phyloP scores from a whole-genome alignment of 2,113 vertebrate species.

The Columba janthina region DNA sequence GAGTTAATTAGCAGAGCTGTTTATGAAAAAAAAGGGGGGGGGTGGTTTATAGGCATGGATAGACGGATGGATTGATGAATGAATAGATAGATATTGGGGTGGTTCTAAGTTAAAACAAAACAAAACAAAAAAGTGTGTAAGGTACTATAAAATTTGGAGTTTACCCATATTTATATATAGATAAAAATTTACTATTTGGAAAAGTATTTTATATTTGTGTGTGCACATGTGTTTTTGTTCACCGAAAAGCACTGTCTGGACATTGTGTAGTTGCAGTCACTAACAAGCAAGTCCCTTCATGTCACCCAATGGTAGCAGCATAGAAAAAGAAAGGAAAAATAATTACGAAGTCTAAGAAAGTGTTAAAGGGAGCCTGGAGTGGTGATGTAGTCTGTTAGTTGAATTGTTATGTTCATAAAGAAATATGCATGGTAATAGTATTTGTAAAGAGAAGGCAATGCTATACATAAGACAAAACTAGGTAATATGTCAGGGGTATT shows the following conservation, averaged over 20 bases:
- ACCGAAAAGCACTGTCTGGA: neutral
- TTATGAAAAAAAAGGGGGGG: slow-evolving; percentile 44
- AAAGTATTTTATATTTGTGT: neutral
- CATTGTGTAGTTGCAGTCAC: neutral
- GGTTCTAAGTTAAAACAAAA: neutral
- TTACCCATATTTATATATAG: neutral
- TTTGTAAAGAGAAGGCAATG: neutral
- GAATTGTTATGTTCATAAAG: neutral
- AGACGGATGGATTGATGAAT: neutral
- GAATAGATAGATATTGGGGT: neutral
- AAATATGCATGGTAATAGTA: neutral
- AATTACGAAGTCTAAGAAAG: neutral
- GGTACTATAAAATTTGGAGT: neutral
- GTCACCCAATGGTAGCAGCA: neutral
- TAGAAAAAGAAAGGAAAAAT: neutral
- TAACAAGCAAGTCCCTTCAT: neutral
- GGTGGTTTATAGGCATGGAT: neutral
- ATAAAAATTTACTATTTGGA: neutral
- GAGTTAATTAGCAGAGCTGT: slow-evolving; percentile 68
- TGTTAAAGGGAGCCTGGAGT: neutral
- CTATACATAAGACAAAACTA: neutral
- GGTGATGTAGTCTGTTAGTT: neutral
- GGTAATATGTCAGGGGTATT: neutral
- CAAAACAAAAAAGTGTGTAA: neutral
- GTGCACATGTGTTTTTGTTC: neutral